Conservation (phyloP, 2,113 vertebrate genomes). For the Bostrychus sinensis region DNA sequence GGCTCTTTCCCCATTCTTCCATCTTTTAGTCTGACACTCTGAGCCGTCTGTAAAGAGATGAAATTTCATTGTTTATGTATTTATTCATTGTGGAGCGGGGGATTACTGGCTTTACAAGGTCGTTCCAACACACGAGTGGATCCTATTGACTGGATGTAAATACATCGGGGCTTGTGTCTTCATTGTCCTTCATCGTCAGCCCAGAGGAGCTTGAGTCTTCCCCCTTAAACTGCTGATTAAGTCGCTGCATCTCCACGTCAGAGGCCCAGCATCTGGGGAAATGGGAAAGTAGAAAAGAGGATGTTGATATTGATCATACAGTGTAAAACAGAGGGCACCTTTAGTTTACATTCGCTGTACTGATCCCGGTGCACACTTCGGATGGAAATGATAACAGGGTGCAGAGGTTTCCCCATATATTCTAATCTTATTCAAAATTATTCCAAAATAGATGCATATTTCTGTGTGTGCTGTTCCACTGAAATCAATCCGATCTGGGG, state of each 20-base stretch:
- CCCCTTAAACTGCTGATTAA: conserved; percentile 72
- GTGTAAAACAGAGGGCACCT: conserved; percentile 59
- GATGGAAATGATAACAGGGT: background rate
- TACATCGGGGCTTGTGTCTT: conserved; percentile 62
- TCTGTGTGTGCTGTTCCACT: background rate
- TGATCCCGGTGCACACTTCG: conserved; percentile 12
- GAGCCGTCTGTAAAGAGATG: conserved; percentile 41
- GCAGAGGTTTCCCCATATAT: background rate
- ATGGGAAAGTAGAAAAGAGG: conserved; percentile 60
- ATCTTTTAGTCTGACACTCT: conserved; percentile 45
- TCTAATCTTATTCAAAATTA: background rate
- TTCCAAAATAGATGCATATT: background rate
- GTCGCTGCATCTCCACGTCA: conserved; percentile 45
- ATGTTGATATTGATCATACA: conserved; percentile 65
- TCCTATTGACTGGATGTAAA: conserved; percentile 76
- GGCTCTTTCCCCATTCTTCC: background rate
- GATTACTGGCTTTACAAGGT: conserved; percentile 76
- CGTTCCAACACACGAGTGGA: conserved; percentile 71
- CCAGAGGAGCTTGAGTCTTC: conserved; percentile 57
- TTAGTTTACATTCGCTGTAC: conserved; percentile 44
- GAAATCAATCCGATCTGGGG: no score
- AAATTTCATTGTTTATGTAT: conserved; percentile 72
- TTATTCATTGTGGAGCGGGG: conserved; percentile 74
- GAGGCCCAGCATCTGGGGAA: conserved; percentile 51
- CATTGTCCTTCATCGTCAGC: conserved; percentile 70